Percentiles rank a stretch among this genome's conserved stretches.
Evolutionary conservation across 1,140 invertebrate genomes (phyloP).

Genomic region (Acromyrmex heyeri): DNA sequence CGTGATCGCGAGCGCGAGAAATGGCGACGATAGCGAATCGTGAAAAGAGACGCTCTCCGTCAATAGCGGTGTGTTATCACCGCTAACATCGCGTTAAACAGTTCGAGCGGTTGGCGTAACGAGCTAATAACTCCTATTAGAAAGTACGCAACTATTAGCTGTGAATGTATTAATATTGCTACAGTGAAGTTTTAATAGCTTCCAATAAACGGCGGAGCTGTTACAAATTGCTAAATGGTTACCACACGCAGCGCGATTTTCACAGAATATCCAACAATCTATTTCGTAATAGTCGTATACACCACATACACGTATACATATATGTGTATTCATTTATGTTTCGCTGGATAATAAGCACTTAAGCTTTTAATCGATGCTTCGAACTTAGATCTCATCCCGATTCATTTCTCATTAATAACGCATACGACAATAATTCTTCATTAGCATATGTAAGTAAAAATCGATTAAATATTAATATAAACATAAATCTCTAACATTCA

Average conservation of each 20-base stretch:
- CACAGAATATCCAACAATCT: conserved; percentile 40
- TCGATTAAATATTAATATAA: conserved; percentile 13
- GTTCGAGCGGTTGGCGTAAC: conserved; percentile 56
- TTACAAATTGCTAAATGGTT: conserved; percentile 50
- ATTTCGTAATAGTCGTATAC: neutral
- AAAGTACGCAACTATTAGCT: conserved; percentile 47
- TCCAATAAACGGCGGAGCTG: conserved; percentile 37
- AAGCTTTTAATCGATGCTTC: conserved; percentile 62
- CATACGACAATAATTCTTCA: conserved; percentile 21
- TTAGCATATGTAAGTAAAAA: neutral
- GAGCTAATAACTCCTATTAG: conserved; percentile 63
- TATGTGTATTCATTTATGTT: conserved; percentile 34
- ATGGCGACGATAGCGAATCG: conserved; percentile 60
- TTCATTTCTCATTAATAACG: conserved; percentile 62
- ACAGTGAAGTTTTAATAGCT: conserved; percentile 39
- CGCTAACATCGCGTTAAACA: conserved; percentile 52
- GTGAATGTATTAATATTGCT: conserved; percentile 45
- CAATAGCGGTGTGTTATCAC: conserved; percentile 52
- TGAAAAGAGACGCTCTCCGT: conserved; percentile 43
- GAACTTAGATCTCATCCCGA: conserved; percentile 44
- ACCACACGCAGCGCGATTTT: conserved; percentile 17
- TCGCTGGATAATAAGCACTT: neutral
- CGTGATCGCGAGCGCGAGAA: conserved; percentile 51
- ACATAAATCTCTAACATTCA: neutral
- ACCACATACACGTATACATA: neutral